A percentile compares a stretch with the other conserved stretches of the same genome.
Conservation (phyloP, 2,113 vertebrate genomes). For the Heterotis niloticus region DNA sequence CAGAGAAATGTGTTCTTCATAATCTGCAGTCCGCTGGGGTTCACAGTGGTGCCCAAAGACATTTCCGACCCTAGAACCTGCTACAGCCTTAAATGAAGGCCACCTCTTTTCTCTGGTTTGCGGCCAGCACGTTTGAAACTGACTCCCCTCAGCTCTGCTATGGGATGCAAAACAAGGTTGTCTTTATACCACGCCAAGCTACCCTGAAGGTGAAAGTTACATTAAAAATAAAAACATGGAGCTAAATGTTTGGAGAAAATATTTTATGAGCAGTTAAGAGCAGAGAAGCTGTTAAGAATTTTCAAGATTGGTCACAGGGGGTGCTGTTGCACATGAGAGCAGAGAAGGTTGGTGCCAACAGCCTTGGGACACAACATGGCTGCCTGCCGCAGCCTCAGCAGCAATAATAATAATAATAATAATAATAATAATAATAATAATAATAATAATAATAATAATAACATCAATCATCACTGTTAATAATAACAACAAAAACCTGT, state of each 20-base stretch:
- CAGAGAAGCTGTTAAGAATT: slow-evolving; percentile 29
- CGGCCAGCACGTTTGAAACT: slow-evolving; percentile 34
- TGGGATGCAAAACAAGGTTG: slow-evolving; percentile 50
- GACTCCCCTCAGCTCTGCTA: slow-evolving; percentile 47
- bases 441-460: too few species aligned
- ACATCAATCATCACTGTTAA: too few species aligned
- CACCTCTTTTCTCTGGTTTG: slow-evolving; percentile 32
- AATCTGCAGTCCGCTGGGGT: too few species aligned
- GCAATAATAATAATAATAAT: too few species aligned
- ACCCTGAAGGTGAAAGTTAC: slow-evolving; percentile 37
- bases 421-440: neutral
- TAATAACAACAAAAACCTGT: too few species aligned
- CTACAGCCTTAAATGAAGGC: slow-evolving; percentile 39
- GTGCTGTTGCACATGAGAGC: slow-evolving; percentile 52
- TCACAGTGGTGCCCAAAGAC: slow-evolving; percentile 11
- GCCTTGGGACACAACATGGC: neutral
- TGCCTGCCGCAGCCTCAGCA: neutral
- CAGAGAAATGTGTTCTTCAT: neutral
- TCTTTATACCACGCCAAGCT: slow-evolving; percentile 43
- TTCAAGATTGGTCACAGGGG: slow-evolving; percentile 47
- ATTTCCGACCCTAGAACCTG: slow-evolving; percentile 41
- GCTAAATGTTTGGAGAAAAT: neutral
- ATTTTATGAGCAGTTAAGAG: neutral
- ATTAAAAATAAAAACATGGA: slow-evolving; percentile 5
- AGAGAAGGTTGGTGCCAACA: neutral